Conservation (phyloP, 2,888 invertebrate genomes). For the Uloborus plumipes region DNA sequence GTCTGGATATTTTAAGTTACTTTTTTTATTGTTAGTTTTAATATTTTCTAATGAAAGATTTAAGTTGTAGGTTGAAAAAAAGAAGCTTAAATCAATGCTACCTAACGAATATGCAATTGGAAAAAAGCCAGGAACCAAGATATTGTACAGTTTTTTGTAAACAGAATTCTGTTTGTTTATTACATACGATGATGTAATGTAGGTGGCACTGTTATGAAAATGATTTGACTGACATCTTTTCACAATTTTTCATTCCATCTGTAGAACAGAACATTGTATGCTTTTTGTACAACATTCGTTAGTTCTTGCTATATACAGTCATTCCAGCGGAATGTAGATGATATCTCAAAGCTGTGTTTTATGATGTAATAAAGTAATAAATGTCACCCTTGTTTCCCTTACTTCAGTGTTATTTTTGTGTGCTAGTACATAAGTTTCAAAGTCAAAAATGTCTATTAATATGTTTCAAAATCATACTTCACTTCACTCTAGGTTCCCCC, state of each 20-base stretch:
- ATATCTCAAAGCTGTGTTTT: constrained; percentile 64
- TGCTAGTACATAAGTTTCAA: neutral
- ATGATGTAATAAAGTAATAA: constrained; percentile 65
- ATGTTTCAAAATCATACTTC: no score
- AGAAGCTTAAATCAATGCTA: constrained; percentile 16
- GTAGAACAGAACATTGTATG: constrained; percentile 65
- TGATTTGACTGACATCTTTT: constrained; percentile 63
- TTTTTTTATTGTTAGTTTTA: no score
- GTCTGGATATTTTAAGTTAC: neutral
- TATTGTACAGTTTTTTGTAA: constrained; percentile 60
- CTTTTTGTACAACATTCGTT: constrained; percentile 65
- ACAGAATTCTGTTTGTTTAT: constrained; percentile 57
- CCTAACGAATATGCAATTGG: constrained; percentile 48
- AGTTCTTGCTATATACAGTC: constrained; percentile 64
- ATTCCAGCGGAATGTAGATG: constrained; percentile 64
- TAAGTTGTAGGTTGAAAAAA: no score
- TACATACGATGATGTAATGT: constrained; percentile 40
- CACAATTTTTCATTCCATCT: constrained; percentile 64
- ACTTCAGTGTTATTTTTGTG: constrained; percentile 6
- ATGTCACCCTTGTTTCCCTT: constrained; percentile 57
- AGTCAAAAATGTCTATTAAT: no score
- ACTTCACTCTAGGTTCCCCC: no score
- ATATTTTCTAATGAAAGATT: no score
- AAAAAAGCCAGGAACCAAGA: constrained; percentile 28
- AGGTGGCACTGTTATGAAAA: constrained; percentile 53